These are phyloP conservation scores for Diaperis boleti DNA, from an alignment of 2,888 invertebrate genomes.

Conservation along the genomic window DNA sequence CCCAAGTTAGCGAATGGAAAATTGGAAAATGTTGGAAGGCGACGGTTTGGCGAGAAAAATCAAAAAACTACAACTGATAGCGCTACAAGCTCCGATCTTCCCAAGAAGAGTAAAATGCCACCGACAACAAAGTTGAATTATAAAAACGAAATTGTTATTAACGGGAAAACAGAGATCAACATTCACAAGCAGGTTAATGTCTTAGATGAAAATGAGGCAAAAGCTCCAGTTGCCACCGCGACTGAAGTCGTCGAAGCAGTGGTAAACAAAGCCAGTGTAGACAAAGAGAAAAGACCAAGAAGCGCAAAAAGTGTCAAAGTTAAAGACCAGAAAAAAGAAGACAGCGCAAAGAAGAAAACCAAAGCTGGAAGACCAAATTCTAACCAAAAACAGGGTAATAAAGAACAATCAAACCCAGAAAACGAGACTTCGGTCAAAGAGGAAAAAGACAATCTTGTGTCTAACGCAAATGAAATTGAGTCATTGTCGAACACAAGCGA, in stretches of 20 bases:
- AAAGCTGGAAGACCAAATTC: conserved; percentile 12
- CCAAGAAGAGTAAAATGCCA: conserved; percentile 40
- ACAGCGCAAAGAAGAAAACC: conserved; percentile 37
- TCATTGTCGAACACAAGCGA: conserved; percentile 63
- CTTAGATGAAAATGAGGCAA: conserved; percentile 13
- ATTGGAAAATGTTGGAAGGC: conserved; percentile 36
- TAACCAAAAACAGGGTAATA: conserved; percentile 24
- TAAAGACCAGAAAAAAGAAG: conserved; percentile 41
- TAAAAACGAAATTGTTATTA: conserved; percentile 57
- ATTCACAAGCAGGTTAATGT: conserved; percentile 58
- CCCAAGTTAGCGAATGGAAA: conserved; percentile 52
- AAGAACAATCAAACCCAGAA: conserved; percentile 20
- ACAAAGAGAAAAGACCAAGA: conserved; percentile 55
- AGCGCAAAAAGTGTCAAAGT: conserved; percentile 56
- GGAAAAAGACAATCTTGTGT: conserved; percentile 18
- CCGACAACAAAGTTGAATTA: conserved; percentile 54
- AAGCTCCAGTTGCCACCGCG: conserved; percentile 2
- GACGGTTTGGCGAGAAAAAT: conserved; percentile 31
- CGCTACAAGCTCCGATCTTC: conserved; percentile 31
- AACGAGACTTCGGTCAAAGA: no score
- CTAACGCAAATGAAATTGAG: no score
- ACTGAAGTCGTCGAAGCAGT: conserved; percentile 11
- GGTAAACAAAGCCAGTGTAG: conserved; percentile 30
- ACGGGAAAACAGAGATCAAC: conserved; percentile 59
- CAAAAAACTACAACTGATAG: conserved; percentile 38